Evolutionary conservation across 2,113 vertebrate genomes (phyloP).

Genomic region (Xenopus tropicalis): DNA sequence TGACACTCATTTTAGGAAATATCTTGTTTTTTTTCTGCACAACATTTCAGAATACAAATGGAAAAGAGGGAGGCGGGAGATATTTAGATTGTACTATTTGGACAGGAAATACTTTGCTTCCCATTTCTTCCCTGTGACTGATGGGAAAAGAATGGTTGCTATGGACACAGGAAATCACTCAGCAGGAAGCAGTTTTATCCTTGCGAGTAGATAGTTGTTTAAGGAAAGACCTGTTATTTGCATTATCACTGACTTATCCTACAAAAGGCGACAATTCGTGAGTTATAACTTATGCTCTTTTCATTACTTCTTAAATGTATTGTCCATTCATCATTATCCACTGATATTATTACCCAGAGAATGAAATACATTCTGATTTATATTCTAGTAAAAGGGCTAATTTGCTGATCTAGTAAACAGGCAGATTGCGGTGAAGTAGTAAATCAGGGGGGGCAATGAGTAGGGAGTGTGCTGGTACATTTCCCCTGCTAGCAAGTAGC

Average conservation of each 20-base stretch:
- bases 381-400: too few relatives aligned
- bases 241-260: neutral
- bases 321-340: too few relatives aligned
- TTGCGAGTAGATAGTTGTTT: conserved; percentile 63
- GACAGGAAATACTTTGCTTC: conserved; percentile 68
- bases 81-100: conserved; percentile 43
- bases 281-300: too few relatives aligned
- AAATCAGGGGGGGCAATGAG: too few relatives aligned
- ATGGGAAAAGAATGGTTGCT: conserved; percentile 64
- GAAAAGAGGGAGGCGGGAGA: neutral
- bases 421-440: too few relatives aligned
- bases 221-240: conserved; percentile 60
- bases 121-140: conserved; percentile 53
- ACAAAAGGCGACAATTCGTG: too few relatives aligned
- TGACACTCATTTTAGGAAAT: conserved; percentile 51
- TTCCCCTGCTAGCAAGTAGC: too few relatives aligned
- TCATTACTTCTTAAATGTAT: too few relatives aligned
- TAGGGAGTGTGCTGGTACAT: too few relatives aligned
- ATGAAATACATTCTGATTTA: too few relatives aligned
- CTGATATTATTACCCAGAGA: too few relatives aligned
- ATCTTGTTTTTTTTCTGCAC: neutral
- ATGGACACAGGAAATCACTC: conserved; percentile 78
- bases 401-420: too few relatives aligned
- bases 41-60: neutral
- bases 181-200: conserved; percentile 74